Evolutionary conservation across 2,797 vertebrate genomes (phyloP).

Genomic region (Clarias pachynema): DNA sequence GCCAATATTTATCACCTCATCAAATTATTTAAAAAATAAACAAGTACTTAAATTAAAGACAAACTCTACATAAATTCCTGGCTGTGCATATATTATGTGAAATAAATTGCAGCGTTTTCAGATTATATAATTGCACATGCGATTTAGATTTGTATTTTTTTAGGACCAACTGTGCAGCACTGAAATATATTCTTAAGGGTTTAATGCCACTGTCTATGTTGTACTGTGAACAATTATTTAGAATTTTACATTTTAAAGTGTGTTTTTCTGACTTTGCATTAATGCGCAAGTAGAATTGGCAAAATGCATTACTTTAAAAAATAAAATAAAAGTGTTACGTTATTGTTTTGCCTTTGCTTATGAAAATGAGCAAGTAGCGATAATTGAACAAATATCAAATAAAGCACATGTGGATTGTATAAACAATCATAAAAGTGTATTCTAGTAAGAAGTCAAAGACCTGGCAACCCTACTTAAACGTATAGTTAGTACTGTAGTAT

Average conservation of each 20-base stretch:
- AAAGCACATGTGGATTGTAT: not conserved
- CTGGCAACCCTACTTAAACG: not conserved
- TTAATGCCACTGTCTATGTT: no score
- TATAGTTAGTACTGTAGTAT: not conserved
- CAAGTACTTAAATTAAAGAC: no score
- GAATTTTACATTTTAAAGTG: not conserved
- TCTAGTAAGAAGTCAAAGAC: not conserved
- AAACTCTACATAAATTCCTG: no score
- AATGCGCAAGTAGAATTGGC: not conserved
- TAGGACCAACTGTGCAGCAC: no score
- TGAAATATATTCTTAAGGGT: no score
- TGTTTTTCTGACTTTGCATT: not conserved
- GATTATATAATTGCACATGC: no score
- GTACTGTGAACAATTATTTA: not conserved
- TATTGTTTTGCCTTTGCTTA: not conserved
- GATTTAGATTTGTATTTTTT: no score
- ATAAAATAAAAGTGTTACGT: not conserved
- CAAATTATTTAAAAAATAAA: no score
- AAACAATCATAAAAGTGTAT: not conserved
- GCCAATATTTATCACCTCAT: no score
- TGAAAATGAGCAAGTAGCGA: not conserved
- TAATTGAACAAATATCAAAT: not conserved
- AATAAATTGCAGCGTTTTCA: no score
- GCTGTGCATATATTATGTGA: no score
- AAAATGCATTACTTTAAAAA: not conserved